Percentiles rank a stretch among this genome's conserved stretches.
These are phyloP conservation scores for Drosophila siamana DNA, from an alignment of 2,888 invertebrate species.

Conservation along the genomic window DNA sequence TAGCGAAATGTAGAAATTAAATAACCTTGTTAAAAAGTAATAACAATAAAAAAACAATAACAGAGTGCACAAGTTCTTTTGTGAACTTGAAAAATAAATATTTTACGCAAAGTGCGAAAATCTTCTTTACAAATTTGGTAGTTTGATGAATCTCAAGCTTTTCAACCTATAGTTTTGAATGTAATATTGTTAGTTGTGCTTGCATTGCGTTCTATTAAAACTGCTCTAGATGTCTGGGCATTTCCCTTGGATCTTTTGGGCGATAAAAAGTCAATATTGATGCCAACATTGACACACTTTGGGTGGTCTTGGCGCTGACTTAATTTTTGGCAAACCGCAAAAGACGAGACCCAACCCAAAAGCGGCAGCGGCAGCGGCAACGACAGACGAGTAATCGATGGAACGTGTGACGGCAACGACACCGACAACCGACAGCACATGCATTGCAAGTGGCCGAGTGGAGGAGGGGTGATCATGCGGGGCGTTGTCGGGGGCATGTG, in stretches of 20 bases:
- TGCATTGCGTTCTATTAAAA: background rate
- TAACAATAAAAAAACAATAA: background rate
- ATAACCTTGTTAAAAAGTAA: slow-evolving; percentile 13
- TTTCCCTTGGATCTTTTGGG: slow-evolving; percentile 18
- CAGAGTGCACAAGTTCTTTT: background rate
- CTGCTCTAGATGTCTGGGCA: slow-evolving; percentile 14
- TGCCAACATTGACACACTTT: slow-evolving; percentile 79
- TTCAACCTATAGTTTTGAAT: background rate
- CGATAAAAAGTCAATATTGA: slow-evolving; percentile 42
- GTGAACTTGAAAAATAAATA: background rate
- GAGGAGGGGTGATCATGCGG: too few relatives aligned
- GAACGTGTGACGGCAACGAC: slow-evolving; percentile 64
- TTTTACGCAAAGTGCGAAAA: too few relatives aligned
- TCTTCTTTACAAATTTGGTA: too few relatives aligned
- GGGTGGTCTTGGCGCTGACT: slow-evolving; percentile 77
- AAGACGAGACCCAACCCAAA: slow-evolving; percentile 31
- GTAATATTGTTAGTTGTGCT: background rate
- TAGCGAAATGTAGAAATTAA: slow-evolving; percentile 16
- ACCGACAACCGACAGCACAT: slow-evolving; percentile 25
- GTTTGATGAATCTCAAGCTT: too few relatives aligned
- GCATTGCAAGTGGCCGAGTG: slow-evolving; percentile 46
- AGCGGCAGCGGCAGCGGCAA: slow-evolving; percentile 42
- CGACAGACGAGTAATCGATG: slow-evolving; percentile 70
- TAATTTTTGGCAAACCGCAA: slow-evolving; percentile 65
- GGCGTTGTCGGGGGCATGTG: background rate